A percentile compares a stretch with the other conserved stretches of the same genome.
phyloP scores from a whole-genome alignment of 2,113 vertebrate species.

The Bufo bufo region DNA sequence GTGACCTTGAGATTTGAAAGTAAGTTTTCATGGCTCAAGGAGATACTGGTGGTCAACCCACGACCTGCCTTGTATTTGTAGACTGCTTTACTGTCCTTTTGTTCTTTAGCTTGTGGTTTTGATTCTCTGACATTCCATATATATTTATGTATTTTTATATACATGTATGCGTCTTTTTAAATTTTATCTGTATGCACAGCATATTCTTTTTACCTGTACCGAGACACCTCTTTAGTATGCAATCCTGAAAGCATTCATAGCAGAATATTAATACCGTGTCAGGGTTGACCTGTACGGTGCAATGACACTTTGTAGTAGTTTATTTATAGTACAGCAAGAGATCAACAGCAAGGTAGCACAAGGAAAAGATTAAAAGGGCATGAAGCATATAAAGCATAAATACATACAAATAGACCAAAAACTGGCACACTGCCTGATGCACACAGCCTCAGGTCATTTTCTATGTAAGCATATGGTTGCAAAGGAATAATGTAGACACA shows the following conservation, averaged over 20 bases:
- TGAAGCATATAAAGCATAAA: constrained; percentile 38
- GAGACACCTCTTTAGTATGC: neutral
- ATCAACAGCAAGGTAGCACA: constrained; percentile 14
- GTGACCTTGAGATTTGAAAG: constrained; percentile 32
- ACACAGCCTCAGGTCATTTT: neutral
- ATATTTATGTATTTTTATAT: neutral
- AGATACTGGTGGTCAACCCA: constrained; percentile 14
- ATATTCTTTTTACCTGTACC: neutral
- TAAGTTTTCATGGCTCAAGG: constrained; percentile 28
- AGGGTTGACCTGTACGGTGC: constrained; percentile 17
- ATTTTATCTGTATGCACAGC: neutral
- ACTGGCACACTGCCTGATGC: constrained; percentile 29
- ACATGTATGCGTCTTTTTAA: neutral
- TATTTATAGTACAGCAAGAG: constrained; percentile 46
- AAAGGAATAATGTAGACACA: neutral
- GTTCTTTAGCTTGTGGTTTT: neutral
- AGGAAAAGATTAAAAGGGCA: constrained; percentile 34
- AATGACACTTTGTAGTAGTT: constrained; percentile 35
- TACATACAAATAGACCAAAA: constrained; percentile 42
- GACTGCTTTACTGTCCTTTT: constrained; percentile 3
- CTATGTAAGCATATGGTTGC: neutral
- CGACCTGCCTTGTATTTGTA: neutral
- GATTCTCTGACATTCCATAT: neutral
- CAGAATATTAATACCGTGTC: constrained; percentile 41
- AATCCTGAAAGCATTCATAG: constrained; percentile 20